A percentile compares a stretch with the other conserved stretches of the same genome.
These are phyloP conservation scores for Styela clava DNA, from an alignment of 23 tunicate species.

Conservation along the genomic window DNA sequence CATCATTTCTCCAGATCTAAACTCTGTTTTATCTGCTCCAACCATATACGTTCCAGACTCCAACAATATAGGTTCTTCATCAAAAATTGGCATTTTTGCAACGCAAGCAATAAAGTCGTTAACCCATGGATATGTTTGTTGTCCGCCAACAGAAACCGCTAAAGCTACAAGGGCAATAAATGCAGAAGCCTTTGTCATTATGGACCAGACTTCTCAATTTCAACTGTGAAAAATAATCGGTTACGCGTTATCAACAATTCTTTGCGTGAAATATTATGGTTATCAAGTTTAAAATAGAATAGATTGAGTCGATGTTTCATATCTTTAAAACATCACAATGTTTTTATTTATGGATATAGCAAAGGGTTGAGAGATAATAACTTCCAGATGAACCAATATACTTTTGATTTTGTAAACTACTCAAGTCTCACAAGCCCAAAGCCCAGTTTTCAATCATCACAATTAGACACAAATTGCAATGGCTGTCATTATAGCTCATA, in stretches of 20 bases:
- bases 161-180: neutral
- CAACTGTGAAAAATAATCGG: no score
- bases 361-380: no score
- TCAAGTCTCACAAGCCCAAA: no score
- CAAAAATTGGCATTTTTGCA: conserved; percentile 6
- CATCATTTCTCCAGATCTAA: neutral
- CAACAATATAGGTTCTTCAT: conserved; percentile 3
- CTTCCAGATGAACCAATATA: no score
- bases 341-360: neutral
- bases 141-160: neutral
- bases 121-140: conserved; percentile 3
- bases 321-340: neutral
- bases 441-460: no score
- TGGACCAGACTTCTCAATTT: no score
- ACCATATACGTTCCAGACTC: neutral
- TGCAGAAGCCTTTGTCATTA: neutral
- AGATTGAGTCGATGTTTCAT: neutral
- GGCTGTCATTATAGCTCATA: no score
- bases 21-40: conserved; percentile 6
- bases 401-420: no score
- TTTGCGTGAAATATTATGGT: neutral
- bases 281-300: neutral
- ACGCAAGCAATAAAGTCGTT: conserved; percentile 5
- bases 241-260: neutral
- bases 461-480: no score